Evolutionary conservation across 2,797 vertebrate species (phyloP), one percentile per base, ranked within the genome.

Genomic region (Sebastiscus albofasciatus): DNA sequence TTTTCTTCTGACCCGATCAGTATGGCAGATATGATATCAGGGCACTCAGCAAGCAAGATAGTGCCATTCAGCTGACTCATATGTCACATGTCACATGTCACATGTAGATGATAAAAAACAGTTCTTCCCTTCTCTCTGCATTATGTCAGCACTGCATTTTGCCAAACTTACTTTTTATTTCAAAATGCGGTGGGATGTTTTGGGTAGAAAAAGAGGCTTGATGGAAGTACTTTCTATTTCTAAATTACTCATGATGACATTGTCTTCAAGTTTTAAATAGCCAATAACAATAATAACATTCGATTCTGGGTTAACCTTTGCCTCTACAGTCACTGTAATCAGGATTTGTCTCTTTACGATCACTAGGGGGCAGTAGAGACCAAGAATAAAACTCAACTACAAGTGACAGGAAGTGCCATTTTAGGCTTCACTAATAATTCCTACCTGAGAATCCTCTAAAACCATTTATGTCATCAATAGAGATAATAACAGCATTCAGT

Each of bases 361-460:
- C 93, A 84, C 11, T 83, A 90, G 93, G 75, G 84, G 93, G 92
- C 85, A 92, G 86, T 89, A 93, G 72, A 94, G 84, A 85, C 90
- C 83, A 93, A 73, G 73, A 42, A 36, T 87, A 79, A 52, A n/a
- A 8, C 26, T 60, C 11, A 27, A 13, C 9, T 67, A 9, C 3
- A 70, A 54, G 6, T 12, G 12, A 13, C 26, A 36, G 4, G 16
- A 69, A 12, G 29, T 9, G 46, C 27, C 68, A 67, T 80, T 70
- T 83, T 66, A 54, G 31, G 27, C 18, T 76, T 60, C 27, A 69
- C 24, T 27, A 46, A 22, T 49, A 26, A 59, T 75, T 75, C 4
- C 14, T 54, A 67, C 18, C 13, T 77, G 29, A 87, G 18, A 81
- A 78, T 42, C 69, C 59, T 26, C 55, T 71, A 29, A 76, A 69